These are phyloP conservation scores for Lethrus apterus DNA, from an alignment of 1,140 invertebrate genomes.

Conservation along the genomic window DNA sequence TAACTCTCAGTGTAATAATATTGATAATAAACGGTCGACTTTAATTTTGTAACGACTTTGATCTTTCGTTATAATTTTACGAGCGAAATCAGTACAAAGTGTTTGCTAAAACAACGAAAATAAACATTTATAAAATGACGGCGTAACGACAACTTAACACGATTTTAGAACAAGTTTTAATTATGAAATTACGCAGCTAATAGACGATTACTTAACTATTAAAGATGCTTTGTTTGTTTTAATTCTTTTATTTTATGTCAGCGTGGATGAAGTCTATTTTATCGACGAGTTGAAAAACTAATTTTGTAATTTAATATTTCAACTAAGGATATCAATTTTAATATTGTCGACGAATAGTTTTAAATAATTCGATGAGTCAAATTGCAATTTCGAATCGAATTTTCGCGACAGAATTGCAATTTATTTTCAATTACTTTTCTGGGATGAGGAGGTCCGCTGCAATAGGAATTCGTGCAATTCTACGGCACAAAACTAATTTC, in stretches of 20 bases:
- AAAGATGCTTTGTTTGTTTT: constrained; percentile 12
- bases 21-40: constrained; percentile 2
- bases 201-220: no score
- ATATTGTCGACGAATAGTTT: no score
- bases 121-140: not conserved
- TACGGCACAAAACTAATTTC: constrained; percentile 25
- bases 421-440: constrained; percentile 15
- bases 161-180: no score
- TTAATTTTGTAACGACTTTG: constrained; percentile 6
- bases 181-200: no score
- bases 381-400: no score
- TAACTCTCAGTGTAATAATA: not conserved
- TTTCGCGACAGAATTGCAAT: constrained; percentile 10
- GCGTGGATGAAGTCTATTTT: no score
- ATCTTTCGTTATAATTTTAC: not conserved
- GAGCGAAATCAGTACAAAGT: not conserved
- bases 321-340: no score
- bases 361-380: no score
- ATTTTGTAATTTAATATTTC: no score
- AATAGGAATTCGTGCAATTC: constrained; percentile 17
- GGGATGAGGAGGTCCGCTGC: constrained; percentile 7
- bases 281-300: no score
- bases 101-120: constrained; percentile 2
- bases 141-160: no score
- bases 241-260: constrained; percentile 11